Base-by-base conservation (phyloP, 2,888 invertebrate species). In the Rotaria magnacalcarata region DNA sequence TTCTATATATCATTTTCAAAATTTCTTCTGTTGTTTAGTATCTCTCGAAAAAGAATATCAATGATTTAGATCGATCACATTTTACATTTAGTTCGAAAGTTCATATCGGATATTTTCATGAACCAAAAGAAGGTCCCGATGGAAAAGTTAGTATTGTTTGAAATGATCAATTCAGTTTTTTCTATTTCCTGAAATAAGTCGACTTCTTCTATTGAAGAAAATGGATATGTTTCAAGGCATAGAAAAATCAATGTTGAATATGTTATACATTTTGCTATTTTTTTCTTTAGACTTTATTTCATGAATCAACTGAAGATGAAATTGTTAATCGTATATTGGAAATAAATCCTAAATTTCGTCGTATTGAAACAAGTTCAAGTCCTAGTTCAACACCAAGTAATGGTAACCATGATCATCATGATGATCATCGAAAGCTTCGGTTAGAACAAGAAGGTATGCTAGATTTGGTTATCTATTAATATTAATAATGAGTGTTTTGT, bases 31-130 rank as follows among this genome's bases (percentile, higher is more conserved):
- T 87, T 87, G 91, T 91, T 47, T 92, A 95, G 94, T 94, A 94
- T 91, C 92, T 96, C 89, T 94, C 95, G 85, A 93, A 94, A 90
- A 93, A 94, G 90, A 90, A 90, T 67, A 92, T 92, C 86, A 91
- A 91, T 7, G 94, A 94, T 89, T 91, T 97, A 86, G 94, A 94
- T 5, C 93, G 94, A 43, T 96, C 96, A 88, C 95, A 96, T 92
- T 97, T 97, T 92, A 96, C 95, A 88, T 97, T 96, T 92, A 96
- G 95, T 89, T 94, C 96, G 80, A 94, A 95, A 88, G 93, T 94
- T 5, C 93, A 96, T 87, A 93, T 97, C 67, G 98, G 98, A 4
- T 96, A 96, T 88, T 97, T 96, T 91, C 92, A 96, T 84, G 96
- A 96, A 90, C 94, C 95, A 0, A 89, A 89, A 54, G 89, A 89